Percentiles rank a stretch among this genome's conserved stretches.
phyloP scores from a whole-genome alignment of 2,797 vertebrate genomes.

The Arrhamphus sclerolepis region DNA sequence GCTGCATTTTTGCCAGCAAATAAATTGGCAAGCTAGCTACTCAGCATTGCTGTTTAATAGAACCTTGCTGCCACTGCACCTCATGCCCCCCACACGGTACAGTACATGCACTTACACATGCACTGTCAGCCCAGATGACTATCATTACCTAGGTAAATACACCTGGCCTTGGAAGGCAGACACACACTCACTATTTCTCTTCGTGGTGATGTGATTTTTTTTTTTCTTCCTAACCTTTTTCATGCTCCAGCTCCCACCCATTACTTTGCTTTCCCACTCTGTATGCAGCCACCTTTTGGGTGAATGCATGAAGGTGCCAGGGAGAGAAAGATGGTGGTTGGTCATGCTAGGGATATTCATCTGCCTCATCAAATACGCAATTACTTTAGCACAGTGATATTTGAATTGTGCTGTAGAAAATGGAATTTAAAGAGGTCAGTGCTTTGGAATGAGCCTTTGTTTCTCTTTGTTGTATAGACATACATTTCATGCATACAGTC shows the following conservation, averaged over 20 bases:
- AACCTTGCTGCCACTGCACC: conserved; percentile 56
- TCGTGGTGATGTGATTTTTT: conserved; percentile 69
- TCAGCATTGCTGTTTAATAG: conserved; percentile 50
- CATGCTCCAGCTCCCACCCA: conserved; percentile 65
- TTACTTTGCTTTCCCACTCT: conserved; percentile 54
- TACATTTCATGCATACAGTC: conserved; percentile 3
- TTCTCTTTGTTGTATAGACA: conserved; percentile 11
- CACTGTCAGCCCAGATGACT: conserved; percentile 74
- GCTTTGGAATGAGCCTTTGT: conserved; percentile 39
- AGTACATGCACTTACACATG: conserved; percentile 31
- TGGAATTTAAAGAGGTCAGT: conserved; percentile 53
- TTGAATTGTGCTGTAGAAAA: conserved; percentile 55
- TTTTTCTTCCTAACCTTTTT: conserved; percentile 68
- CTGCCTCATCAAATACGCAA: conserved; percentile 65
- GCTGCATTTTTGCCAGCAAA: conserved; percentile 42
- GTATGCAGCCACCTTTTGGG: conserved; percentile 33
- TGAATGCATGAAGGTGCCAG: conserved; percentile 14
- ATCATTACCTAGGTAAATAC: conserved; percentile 79
- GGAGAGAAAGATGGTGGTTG: conserved; percentile 20
- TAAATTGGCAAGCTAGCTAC: conserved; percentile 44
- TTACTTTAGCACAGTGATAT: conserved; percentile 62
- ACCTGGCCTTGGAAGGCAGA: conserved; percentile 76
- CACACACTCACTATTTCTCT: conserved; percentile 58
- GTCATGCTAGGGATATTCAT: conserved; percentile 40
- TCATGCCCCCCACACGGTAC: conserved; percentile 48